phyloP scores from a whole-genome alignment of 2,113 vertebrate genomes.

The Acinonyx jubatus region DNA sequence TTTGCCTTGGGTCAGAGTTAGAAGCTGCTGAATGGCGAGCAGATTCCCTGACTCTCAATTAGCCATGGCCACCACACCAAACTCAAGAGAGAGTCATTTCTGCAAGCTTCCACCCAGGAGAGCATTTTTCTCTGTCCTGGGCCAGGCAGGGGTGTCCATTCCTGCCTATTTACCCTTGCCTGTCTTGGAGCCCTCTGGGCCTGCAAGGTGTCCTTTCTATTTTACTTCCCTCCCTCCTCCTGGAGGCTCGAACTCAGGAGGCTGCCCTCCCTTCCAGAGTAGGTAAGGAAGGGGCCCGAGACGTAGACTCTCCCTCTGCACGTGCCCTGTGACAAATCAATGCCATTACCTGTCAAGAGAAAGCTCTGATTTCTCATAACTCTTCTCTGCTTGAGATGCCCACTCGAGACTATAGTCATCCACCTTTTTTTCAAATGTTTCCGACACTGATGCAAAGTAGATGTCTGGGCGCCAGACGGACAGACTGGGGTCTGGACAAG shows the following conservation, averaged over 20 bases:
- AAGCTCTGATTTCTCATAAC: slow-evolving; percentile 39
- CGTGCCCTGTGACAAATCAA: neutral
- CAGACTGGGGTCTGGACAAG: slow-evolving; percentile 93
- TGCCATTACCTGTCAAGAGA: slow-evolving; percentile 86
- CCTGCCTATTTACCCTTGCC: neutral
- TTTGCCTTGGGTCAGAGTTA: neutral
- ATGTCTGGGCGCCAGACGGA: slow-evolving; percentile 91
- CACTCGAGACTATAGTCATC: slow-evolving; percentile 86
- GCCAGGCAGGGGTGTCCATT: fast-evolving
- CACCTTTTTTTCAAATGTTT: slow-evolving; percentile 90
- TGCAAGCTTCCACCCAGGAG: neutral
- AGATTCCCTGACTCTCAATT: neutral
- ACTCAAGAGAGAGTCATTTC: neutral
- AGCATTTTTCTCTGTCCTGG: neutral
- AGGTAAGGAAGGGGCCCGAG: neutral
- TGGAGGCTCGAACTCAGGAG: neutral
- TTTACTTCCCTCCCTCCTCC: neutral
- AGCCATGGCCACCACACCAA: neutral
- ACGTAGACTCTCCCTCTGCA: neutral
- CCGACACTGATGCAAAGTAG: slow-evolving; percentile 94
- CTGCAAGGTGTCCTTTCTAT: neutral
- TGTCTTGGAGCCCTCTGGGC: neutral
- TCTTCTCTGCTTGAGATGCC: slow-evolving; percentile 63
- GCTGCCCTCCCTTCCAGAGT: neutral
- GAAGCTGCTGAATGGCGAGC: neutral